phyloP scores from a whole-genome alignment of 2,113 vertebrate genomes.

The Spheniscus mendiculus region DNA sequence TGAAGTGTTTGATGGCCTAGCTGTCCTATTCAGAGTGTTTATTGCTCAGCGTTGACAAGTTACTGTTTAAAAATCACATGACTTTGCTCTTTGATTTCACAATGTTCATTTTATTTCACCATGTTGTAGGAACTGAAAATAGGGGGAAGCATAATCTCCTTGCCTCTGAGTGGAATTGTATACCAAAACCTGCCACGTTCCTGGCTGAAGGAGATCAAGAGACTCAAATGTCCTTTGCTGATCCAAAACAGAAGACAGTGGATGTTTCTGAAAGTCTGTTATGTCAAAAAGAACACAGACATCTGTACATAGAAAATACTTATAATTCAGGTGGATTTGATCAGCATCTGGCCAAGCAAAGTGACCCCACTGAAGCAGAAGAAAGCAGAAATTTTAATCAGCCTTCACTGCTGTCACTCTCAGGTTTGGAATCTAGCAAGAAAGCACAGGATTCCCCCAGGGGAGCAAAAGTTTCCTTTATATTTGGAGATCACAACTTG shows the following conservation, averaged over 20 bases:
- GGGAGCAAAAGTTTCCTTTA: constrained; percentile 96
- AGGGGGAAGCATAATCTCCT: constrained; percentile 87
- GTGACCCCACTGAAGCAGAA: constrained; percentile 78
- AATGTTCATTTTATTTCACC: constrained; percentile 15
- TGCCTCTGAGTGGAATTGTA: constrained; percentile 86
- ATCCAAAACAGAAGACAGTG: constrained; percentile 82
- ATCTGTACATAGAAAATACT: constrained; percentile 85
- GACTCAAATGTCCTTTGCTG: constrained; percentile 80
- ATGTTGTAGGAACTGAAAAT: constrained; percentile 80
- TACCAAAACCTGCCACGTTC: constrained; percentile 87
- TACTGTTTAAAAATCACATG: background rate
- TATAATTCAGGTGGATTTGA: constrained; percentile 78
- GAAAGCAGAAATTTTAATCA: constrained; percentile 82
- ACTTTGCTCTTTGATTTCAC: constrained; percentile 16
- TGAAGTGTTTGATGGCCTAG: background rate
- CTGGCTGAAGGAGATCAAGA: constrained; percentile 84
- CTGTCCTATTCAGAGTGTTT: background rate
- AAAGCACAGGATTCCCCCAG: constrained; percentile 89
- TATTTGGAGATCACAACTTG: constrained; percentile 92
- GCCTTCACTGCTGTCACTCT: constrained; percentile 82
- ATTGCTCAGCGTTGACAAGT: background rate
- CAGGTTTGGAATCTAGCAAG: constrained; percentile 78
- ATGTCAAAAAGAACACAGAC: constrained; percentile 83
- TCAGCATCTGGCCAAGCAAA: constrained; percentile 78
- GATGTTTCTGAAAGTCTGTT: constrained; percentile 80